Conservation (phyloP, 2,888 invertebrate species). For the Oegoconia quadripuncta region DNA sequence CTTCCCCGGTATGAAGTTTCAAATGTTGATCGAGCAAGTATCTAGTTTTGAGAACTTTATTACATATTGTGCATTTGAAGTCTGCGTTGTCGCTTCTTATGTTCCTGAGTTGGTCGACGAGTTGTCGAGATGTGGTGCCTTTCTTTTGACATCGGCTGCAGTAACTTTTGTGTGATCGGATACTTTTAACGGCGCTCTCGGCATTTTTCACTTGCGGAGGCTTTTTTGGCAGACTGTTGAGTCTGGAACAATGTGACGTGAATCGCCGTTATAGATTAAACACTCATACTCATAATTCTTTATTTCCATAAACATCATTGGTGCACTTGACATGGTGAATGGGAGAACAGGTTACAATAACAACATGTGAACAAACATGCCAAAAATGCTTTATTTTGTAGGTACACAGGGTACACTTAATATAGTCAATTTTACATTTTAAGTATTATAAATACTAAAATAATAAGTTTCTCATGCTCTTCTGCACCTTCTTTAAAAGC, state of each 20-base stretch:
- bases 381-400: too few relatives aligned
- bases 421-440: too few relatives aligned
- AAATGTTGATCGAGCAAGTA: constrained; percentile 30
- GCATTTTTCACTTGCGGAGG: constrained; percentile 18
- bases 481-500: too few relatives aligned
- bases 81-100: constrained; percentile 23
- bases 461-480: too few relatives aligned
- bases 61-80: constrained; percentile 28
- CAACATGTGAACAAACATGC: too few relatives aligned
- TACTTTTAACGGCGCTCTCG: constrained; percentile 11
- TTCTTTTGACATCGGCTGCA: constrained; percentile 35
- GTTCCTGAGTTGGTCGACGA: constrained; percentile 27
- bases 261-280: too few relatives aligned
- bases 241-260: constrained; percentile 21
- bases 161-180: constrained; percentile 22
- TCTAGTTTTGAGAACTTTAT: constrained; percentile 28
- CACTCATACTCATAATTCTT: too few relatives aligned
- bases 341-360: too few relatives aligned
- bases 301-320: too few relatives aligned
- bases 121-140: constrained; percentile 25
- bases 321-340: too few relatives aligned
- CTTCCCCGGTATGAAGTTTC: constrained; percentile 16
- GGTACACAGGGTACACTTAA: too few relatives aligned
- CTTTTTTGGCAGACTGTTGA: constrained; percentile 22
- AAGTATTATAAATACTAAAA: too few relatives aligned